Conservation (phyloP, 2,888 invertebrate species). For the Cinara cedri region DNA sequence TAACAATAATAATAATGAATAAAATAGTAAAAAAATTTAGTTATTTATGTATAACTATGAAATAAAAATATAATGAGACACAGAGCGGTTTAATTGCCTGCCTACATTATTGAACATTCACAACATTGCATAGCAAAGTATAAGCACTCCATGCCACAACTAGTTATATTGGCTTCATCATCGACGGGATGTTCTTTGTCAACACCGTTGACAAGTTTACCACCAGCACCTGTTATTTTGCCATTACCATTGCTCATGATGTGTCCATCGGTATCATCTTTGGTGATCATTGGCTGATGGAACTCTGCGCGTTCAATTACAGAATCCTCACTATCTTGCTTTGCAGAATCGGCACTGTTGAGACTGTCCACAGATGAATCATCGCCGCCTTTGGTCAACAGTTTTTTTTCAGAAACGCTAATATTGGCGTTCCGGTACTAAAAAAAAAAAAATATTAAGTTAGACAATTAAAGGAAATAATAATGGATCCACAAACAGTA, state of each 20-base stretch:
- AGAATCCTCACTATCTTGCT: slow-evolving; percentile 38
- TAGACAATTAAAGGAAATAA: too few species aligned
- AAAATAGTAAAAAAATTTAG: slow-evolving; percentile 26
- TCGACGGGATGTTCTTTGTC: slow-evolving; percentile 40
- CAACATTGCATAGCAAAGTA: slow-evolving; percentile 54
- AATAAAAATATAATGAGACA: not conserved
- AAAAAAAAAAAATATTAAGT: not conserved
- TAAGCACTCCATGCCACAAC: slow-evolving; percentile 53
- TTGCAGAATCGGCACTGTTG: slow-evolving; percentile 47
- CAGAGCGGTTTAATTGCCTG: not conserved
- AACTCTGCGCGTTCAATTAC: slow-evolving; percentile 22
- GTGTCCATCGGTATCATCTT: slow-evolving; percentile 33
- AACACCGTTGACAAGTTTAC: slow-evolving; percentile 31
- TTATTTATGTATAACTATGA: slow-evolving; percentile 24
- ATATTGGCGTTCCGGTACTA: slow-evolving; percentile 44
- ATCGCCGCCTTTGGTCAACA: slow-evolving; percentile 37
- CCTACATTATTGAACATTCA: slow-evolving; percentile 51
- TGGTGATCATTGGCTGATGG: slow-evolving; percentile 49
- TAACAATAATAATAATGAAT: not conserved
- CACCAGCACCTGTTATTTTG: slow-evolving; percentile 19
- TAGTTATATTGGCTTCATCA: slow-evolving; percentile 33
- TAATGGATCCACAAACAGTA: too few species aligned
- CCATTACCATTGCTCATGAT: slow-evolving; percentile 49
- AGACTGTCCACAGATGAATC: slow-evolving; percentile 48
- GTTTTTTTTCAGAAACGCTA: slow-evolving; percentile 26